Conservation (phyloP, 2,797 vertebrate genomes). For the Clarias platycephalus region DNA sequence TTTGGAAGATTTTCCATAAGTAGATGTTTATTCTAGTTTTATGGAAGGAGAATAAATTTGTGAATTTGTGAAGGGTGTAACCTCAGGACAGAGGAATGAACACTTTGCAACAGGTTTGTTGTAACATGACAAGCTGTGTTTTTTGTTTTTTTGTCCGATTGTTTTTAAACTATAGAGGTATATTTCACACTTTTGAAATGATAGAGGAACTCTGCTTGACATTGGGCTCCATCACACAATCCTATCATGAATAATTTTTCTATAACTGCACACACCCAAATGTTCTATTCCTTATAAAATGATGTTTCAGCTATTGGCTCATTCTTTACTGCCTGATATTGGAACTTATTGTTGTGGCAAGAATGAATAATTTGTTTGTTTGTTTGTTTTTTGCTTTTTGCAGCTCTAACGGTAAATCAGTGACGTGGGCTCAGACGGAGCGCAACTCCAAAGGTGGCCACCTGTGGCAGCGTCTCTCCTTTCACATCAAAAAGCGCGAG, state of each 20-base stretch:
- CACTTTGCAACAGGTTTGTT: background rate
- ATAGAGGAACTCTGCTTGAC: background rate
- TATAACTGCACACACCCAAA: background rate
- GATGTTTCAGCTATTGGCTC: background rate
- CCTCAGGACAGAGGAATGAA: background rate
- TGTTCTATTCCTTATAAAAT: background rate
- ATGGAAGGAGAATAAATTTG: background rate
- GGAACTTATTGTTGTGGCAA: background rate
- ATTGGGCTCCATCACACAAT: background rate
- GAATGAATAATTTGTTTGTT: background rate
- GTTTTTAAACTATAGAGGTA: background rate
- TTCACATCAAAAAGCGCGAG: conserved; percentile 96
- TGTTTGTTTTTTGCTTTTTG: conserved; percentile 26
- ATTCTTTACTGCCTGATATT: background rate
- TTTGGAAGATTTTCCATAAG: background rate
- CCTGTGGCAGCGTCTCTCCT: conserved; percentile 93
- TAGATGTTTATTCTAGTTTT: background rate
- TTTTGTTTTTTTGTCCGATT: background rate
- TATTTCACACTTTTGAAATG: background rate
- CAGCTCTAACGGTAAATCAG: conserved; percentile 97
- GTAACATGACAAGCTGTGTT: background rate
- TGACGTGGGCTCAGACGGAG: conserved; percentile 95
- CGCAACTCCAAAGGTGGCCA: conserved; percentile 88
- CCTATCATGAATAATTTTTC: background rate
- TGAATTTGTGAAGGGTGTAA: background rate